Base-by-base conservation (phyloP, 2,888 invertebrate species). In the Orchestes rusci region DNA sequence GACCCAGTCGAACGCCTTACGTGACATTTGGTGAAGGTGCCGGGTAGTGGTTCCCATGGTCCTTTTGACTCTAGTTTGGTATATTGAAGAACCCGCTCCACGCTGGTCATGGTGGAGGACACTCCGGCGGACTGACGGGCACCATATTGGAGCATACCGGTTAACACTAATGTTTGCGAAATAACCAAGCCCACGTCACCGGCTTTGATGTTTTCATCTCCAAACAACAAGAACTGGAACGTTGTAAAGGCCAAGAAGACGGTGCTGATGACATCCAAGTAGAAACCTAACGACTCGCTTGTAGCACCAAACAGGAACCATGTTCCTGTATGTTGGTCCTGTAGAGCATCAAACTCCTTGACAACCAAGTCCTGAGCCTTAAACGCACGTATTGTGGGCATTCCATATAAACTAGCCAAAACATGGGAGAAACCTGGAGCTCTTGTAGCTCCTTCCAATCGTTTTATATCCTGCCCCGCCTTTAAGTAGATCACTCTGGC, bases 341-440 rank as follows among this genome's bases (percentile, higher is more conserved):
- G 51, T 13, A 51, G 20, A 3, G 65, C 64, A 60, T 88, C 88
- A 56, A 89, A 88, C 59, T 87, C 85, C 56, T 77, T 74, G 34
- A 77, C 75, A 40, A 94, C 77, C 57, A 83, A 73, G 50, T 78
- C 72, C 65, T 87, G 77, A 2, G 84, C 81, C 16, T 77, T 74
- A 2, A 83, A 80, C 1, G 92, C 84, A 47, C 95, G 75, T 50
- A 96, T 91, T 0, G 91, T 91, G 20, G 85, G 79, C 20, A 95
- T 75, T 1, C 95, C 95, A 48, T 83, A 78, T 5, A 95, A 71
- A 0, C 89, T 82, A 0, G 91, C 84, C n/a, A 85, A 83, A 53
- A 94, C 77, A 63, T 94, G 91, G 0, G 91, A 87, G 65, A 92
- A 93, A 0, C 95, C 85, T 0, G 95, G 94, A 68, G 92, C 91